These are phyloP conservation scores for Grallaria varia DNA, from an alignment of 2,113 vertebrate genomes.

Conservation along the genomic window DNA sequence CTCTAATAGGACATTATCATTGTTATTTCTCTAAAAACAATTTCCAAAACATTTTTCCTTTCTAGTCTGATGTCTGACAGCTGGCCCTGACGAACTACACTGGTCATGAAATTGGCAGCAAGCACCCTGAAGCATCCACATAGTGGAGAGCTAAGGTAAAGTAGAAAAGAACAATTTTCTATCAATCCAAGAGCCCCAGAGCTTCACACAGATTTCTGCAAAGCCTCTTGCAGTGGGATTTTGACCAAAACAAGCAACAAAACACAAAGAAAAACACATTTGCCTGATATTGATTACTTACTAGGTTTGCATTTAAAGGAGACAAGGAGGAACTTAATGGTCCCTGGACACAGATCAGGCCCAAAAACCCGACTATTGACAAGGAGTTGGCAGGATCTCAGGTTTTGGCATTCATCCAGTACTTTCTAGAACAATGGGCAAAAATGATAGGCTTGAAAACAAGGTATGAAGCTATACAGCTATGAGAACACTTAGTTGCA, in stretches of 20 bases:
- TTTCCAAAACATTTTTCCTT: background rate
- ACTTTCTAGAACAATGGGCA: conserved; percentile 86
- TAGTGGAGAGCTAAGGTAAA: background rate
- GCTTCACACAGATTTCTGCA: background rate
- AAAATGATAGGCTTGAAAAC: conserved; percentile 73
- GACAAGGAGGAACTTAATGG: conserved; percentile 91
- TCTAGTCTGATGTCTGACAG: background rate
- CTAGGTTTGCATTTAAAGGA: conserved; percentile 97
- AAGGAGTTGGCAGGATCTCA: conserved; percentile 88
- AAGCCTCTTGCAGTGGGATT: background rate
- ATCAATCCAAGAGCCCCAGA: background rate
- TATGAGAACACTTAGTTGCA: background rate
- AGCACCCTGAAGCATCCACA: background rate
- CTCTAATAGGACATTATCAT: background rate
- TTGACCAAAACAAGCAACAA: conserved; percentile 14
- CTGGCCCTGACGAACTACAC: background rate
- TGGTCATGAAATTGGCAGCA: background rate
- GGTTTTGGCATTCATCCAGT: conserved; percentile 93
- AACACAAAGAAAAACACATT: conserved; percentile 1
- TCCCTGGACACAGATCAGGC: conserved; percentile 91
- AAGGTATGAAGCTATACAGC: background rate
- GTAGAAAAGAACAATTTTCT: background rate
- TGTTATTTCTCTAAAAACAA: background rate
- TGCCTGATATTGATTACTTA: conserved; percentile 76
- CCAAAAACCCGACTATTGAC: conserved; percentile 94